phyloP scores from a whole-genome alignment of 2,113 vertebrate genomes.

The Enhydra lutris region DNA sequence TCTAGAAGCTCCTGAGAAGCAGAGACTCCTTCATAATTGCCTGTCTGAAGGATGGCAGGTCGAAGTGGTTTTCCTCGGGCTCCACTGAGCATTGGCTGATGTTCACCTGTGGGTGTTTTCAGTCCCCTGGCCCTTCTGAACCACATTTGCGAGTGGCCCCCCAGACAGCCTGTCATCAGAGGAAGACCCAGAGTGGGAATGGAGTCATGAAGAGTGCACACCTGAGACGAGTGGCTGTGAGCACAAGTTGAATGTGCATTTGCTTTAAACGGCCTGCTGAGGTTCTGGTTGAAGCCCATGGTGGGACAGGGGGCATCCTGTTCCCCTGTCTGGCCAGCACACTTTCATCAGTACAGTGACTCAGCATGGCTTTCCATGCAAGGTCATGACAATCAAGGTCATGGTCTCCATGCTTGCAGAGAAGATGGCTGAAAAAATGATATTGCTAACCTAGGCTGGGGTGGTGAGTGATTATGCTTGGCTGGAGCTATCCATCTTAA shows the following conservation, averaged over 20 bases:
- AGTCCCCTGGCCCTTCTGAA: not conserved
- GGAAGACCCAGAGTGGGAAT: not conserved
- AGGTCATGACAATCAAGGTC: not conserved
- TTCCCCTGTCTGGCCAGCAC: too few relatives aligned
- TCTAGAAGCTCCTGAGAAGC: too few relatives aligned
- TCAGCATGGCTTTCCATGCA: not conserved
- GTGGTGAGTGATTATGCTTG: not conserved
- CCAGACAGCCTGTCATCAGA: not conserved
- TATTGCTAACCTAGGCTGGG: not conserved
- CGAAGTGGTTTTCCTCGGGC: accelerated
- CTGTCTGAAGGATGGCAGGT: not conserved
- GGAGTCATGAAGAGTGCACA: too few relatives aligned
- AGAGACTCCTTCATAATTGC: not conserved
- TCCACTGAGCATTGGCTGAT: accelerated
- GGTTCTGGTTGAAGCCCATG: not conserved
- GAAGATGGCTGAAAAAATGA: not conserved
- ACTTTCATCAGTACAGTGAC: too few relatives aligned
- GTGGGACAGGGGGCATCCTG: accelerated
- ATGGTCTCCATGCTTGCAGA: not conserved
- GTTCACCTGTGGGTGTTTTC: not conserved
- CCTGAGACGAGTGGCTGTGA: too few relatives aligned
- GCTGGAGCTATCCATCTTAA: not conserved
- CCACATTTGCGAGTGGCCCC: accelerated
- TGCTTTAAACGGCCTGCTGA: too few relatives aligned
- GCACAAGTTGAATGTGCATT: not conserved